Conservation (phyloP, 2,888 invertebrate genomes). For the Aquatica leii region DNA sequence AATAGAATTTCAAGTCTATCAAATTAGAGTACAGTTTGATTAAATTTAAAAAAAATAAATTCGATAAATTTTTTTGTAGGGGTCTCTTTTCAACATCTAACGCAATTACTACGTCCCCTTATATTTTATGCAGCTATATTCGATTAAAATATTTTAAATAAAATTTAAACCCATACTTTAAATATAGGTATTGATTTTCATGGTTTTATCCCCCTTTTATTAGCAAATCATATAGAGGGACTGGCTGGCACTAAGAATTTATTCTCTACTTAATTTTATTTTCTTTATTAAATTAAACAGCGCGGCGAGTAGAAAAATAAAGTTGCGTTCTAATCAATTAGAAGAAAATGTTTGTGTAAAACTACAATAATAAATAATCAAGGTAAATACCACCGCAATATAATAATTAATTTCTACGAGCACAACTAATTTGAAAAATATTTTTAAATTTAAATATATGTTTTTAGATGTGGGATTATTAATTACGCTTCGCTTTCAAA, state of each 20-base stretch:
- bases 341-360: too few species aligned
- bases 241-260: not conserved
- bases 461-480: constrained; percentile 6
- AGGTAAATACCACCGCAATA: constrained; percentile 1
- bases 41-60: too few species aligned
- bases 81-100: too few species aligned
- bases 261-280: constrained; percentile 6
- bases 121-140: constrained; percentile 4
- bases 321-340: too few species aligned
- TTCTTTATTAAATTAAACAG: not conserved
- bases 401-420: constrained; percentile 9
- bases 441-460: not conserved
- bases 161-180: constrained; percentile 10
- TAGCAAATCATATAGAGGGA: constrained; percentile 4
- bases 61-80: too few species aligned
- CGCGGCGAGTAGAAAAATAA: too few species aligned
- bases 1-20: too few species aligned
- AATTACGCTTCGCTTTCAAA: not conserved
- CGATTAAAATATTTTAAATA: constrained; percentile 9
- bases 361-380: not conserved
- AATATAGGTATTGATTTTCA: constrained; percentile 12
- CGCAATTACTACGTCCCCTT: not conserved
- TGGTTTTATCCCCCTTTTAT: constrained; percentile 10
- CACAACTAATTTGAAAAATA: constrained; percentile 1
- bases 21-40: too few species aligned